Conservation (phyloP, 2,888 invertebrate genomes). For the Pinctada fucata region DNA sequence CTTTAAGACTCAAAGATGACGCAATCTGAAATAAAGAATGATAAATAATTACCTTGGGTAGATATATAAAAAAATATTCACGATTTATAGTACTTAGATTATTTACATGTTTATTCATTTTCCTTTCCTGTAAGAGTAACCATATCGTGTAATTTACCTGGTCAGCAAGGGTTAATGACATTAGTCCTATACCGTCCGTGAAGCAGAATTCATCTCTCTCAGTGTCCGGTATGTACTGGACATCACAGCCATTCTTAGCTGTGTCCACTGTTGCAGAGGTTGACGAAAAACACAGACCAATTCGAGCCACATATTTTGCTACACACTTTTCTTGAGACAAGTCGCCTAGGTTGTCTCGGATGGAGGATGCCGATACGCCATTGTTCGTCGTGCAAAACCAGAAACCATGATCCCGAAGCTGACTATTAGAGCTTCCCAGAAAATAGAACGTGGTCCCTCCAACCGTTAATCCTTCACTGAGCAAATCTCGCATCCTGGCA, state of each 20-base stretch:
- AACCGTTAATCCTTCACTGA: conserved; percentile 32
- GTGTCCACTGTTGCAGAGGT: conserved; percentile 24
- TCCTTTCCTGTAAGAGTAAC: background rate
- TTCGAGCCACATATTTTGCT: conserved; percentile 75
- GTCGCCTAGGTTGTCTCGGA: conserved; percentile 55
- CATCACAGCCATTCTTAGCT: background rate
- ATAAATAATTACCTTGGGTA: background rate
- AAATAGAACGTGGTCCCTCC: conserved; percentile 52
- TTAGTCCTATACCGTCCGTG: conserved; percentile 39
- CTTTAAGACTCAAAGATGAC: conserved; percentile 1
- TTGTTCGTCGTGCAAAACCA: conserved; percentile 48
- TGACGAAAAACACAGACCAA: conserved; percentile 76
- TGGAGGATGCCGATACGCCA: conserved; percentile 41
- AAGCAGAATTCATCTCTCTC: conserved; percentile 24
- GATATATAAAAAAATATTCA: background rate
- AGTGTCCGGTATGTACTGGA: conserved; percentile 21
- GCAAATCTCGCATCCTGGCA: background rate
- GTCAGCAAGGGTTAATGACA: conserved; percentile 9
- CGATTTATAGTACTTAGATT: background rate
- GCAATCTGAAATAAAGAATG: conserved; percentile 11
- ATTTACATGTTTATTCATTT: conserved; percentile 14
- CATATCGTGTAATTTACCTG: conserved; percentile 13
- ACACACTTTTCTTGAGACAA: conserved; percentile 51
- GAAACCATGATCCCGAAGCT: conserved; percentile 59
- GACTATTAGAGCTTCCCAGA: conserved; percentile 59